Percentiles rank a stretch among this genome's conserved stretches.
Evolutionary conservation across 2,113 vertebrate genomes (phyloP).

Genomic region (Guaruba guarouba): DNA sequence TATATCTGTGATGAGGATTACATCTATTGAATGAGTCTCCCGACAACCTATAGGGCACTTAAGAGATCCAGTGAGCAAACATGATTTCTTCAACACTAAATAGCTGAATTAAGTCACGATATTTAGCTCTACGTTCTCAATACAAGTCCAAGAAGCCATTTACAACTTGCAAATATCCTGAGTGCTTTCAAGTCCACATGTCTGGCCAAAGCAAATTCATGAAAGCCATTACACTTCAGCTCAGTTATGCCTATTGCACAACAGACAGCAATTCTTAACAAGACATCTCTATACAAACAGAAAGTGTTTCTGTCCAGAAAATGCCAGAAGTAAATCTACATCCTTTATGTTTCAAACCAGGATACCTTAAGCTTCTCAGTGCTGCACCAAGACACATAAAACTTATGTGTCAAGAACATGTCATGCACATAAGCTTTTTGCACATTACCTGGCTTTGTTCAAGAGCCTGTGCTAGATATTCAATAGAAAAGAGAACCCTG

Average conservation of each 20-base stretch:
- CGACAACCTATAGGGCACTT: neutral
- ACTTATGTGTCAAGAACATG: fast-evolving
- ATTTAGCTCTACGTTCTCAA: neutral
- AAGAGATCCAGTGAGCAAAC: neutral
- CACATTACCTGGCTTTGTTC: neutral
- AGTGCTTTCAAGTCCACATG: neutral
- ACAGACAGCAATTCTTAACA: neutral
- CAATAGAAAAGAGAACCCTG: neutral
- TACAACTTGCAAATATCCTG: neutral
- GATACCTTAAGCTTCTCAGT: neutral
- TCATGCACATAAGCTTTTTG: neutral
- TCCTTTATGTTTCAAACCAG: neutral
- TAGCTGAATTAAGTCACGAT: neutral
- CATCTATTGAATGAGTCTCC: neutral
- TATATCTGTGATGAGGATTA: neutral
- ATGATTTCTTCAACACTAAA: neutral
- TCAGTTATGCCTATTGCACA: neutral
- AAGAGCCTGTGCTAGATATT: neutral
- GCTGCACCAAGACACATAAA: neutral
- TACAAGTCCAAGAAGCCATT: neutral
- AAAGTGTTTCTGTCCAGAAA: neutral
- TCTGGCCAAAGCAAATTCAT: neutral
- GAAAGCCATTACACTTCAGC: neutral
- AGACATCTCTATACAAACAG: neutral
- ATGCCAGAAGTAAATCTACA: neutral